These are phyloP conservation scores for Callyntrura guangdongensis DNA, from an alignment of 2,888 invertebrate genomes.

Conservation along the genomic window DNA sequence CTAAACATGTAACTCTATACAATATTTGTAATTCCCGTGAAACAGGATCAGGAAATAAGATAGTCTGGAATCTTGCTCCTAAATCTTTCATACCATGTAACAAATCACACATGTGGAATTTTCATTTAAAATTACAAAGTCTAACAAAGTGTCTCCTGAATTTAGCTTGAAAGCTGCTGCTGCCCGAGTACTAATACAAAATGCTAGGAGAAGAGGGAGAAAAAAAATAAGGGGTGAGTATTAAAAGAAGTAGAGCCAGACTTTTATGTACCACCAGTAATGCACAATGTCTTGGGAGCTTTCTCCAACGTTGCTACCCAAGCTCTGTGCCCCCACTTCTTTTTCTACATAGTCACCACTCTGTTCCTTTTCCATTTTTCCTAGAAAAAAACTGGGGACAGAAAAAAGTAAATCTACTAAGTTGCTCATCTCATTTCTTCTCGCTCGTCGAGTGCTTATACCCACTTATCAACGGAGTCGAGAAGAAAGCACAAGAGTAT, in stretches of 20 bases:
- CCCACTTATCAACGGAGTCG: constrained; percentile 31
- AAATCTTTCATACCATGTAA: constrained; percentile 79
- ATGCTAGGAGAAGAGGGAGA: constrained; percentile 39
- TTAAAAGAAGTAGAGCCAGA: constrained; percentile 49
- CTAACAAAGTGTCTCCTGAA: constrained; percentile 78
- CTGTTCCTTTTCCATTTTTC: constrained; percentile 52
- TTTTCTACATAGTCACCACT: constrained; percentile 31
- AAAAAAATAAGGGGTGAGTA: constrained; percentile 58
- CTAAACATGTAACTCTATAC: constrained; percentile 25
- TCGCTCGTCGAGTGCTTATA: constrained; percentile 36
- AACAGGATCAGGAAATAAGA: constrained; percentile 72
- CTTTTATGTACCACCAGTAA: constrained; percentile 31
- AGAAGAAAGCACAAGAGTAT: constrained; percentile 36
- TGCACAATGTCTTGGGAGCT: constrained; percentile 69
- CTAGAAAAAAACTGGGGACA: constrained; percentile 58
- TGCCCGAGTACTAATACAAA: constrained; percentile 49
- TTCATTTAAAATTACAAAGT: constrained; percentile 80
- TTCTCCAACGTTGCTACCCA: constrained; percentile 37
- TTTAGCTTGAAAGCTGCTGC: constrained; percentile 52
- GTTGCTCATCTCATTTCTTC: constrained; percentile 76
- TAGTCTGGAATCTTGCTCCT: constrained; percentile 76
- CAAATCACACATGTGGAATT: constrained; percentile 80
- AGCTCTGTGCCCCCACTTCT: neutral
- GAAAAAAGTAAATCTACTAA: constrained; percentile 71
- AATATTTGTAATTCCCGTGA: constrained; percentile 72